Percentiles rank a stretch among this genome's conserved stretches.
Conservation (phyloP, 2,888 invertebrate genomes). For the Lasiommata megera region DNA sequence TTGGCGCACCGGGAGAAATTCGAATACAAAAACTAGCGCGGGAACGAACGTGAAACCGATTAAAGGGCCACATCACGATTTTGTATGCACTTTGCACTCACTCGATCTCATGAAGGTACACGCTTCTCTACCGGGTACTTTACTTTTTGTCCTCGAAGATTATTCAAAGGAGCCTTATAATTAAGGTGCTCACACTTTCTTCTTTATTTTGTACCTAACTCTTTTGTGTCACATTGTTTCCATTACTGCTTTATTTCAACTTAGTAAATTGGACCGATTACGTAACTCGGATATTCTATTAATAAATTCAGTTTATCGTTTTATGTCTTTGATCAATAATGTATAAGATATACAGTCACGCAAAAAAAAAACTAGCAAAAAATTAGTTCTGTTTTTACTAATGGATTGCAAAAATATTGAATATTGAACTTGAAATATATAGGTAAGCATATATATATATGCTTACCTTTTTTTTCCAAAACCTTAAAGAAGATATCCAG, state of each 20-base stretch:
- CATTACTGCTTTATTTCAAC: slow-evolving; percentile 8
- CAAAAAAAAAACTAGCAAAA: too few species aligned
- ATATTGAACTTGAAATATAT: too few species aligned
- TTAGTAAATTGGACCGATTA: slow-evolving; percentile 19
- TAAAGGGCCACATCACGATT: slow-evolving; percentile 81
- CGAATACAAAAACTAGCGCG: slow-evolving; percentile 78
- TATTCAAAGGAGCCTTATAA: slow-evolving; percentile 68
- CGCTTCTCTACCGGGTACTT: slow-evolving; percentile 43
- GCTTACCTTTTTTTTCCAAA: too few species aligned
- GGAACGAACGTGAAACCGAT: slow-evolving; percentile 79
- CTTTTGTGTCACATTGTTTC: slow-evolving; percentile 29
- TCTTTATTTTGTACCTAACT: slow-evolving; percentile 28
- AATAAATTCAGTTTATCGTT: slow-evolving; percentile 29
- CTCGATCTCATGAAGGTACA: slow-evolving; percentile 63
- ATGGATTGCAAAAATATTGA: too few species aligned
- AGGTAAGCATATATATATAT: too few species aligned
- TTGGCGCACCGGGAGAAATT: slow-evolving; percentile 70
- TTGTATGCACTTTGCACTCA: slow-evolving; percentile 81
- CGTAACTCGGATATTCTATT: slow-evolving; percentile 19
- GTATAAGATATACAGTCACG: too few species aligned
- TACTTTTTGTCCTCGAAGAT: slow-evolving; percentile 63
- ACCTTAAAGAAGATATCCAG: too few species aligned
- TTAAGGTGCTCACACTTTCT: slow-evolving; percentile 52
- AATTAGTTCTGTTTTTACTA: too few species aligned
- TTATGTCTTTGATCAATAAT: too few species aligned